These are phyloP conservation scores for Thoracochromis brauschi DNA, from an alignment of 2,113 vertebrate genomes.

Conservation along the genomic window DNA sequence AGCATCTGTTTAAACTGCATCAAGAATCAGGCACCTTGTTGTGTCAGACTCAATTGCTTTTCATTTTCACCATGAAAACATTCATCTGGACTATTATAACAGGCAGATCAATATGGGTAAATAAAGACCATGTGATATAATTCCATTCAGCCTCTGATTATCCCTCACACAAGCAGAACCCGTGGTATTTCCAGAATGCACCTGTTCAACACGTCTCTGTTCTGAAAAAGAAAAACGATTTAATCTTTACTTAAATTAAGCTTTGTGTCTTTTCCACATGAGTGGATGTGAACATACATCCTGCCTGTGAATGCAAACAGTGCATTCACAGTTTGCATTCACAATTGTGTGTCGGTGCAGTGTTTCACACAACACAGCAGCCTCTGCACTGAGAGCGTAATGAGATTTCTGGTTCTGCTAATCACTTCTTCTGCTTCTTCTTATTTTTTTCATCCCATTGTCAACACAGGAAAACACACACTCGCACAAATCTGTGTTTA, in stretches of 20 bases:
- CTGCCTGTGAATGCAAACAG: neutral
- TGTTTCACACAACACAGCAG: conserved; percentile 5
- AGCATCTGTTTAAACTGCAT: conserved; percentile 49
- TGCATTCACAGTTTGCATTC: neutral
- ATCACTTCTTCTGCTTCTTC: conserved; percentile 22
- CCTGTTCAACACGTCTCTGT: neutral
- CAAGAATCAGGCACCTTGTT: conserved; percentile 29
- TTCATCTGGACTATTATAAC: conserved; percentile 55
- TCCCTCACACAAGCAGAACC: conserved; percentile 28
- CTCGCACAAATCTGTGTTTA: conserved; percentile 46
- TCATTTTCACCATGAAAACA: conserved; percentile 47
- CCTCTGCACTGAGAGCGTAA: conserved; percentile 22
- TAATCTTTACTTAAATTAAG: conserved; percentile 4
- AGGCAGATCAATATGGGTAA: conserved; percentile 61
- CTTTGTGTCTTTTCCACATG: neutral
- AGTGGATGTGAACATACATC: neutral
- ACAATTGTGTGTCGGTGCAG: neutral
- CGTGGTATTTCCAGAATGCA: neutral
- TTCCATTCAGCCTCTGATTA: conserved; percentile 25
- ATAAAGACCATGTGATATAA: conserved; percentile 58
- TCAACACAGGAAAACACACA: conserved; percentile 20
- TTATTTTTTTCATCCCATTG: conserved; percentile 11
- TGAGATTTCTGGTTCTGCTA: conserved; percentile 51
- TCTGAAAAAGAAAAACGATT: neutral
- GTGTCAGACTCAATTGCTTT: conserved; percentile 61